phyloP scores from a whole-genome alignment of 2,888 invertebrate genomes.

The Mycogona germanica region DNA sequence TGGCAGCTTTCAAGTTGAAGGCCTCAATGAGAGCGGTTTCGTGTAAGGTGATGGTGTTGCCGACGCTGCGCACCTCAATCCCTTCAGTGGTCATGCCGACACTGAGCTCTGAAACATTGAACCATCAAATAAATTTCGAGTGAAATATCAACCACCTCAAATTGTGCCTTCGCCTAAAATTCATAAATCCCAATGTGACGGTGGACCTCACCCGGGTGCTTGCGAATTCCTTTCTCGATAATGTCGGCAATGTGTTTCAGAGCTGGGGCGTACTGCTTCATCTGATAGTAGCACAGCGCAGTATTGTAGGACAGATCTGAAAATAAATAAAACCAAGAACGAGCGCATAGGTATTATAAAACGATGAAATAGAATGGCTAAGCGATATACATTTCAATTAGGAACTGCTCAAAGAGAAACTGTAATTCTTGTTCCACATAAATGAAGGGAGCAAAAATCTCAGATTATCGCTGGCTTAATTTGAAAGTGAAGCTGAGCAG shows the following conservation, averaged over 20 bases:
- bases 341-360: not conserved
- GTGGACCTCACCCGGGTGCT: conserved; percentile 75
- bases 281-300: conserved; percentile 83
- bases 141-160: not conserved
- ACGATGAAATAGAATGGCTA: no score
- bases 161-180: not conserved
- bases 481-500: no score
- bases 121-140: not conserved
- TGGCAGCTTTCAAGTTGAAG: conserved; percentile 95
- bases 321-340: conserved; percentile 8
- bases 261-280: conserved; percentile 87
- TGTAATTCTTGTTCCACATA: no score
- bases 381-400: no score
- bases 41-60: conserved; percentile 84
- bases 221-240: conserved; percentile 88
- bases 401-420: no score
- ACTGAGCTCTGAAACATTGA: conserved; percentile 53
- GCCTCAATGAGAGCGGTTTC: conserved; percentile 96
- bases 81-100: conserved; percentile 93
- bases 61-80: conserved; percentile 73
- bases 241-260: conserved; percentile 89
- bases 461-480: no score
- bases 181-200: no score
- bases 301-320: conserved; percentile 84
- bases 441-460: no score